Percentiles rank a stretch among this genome's conserved stretches.
These are phyloP conservation scores for Nerophis lumbriciformis DNA, from an alignment of 2,113 vertebrate genomes.

Conservation along the genomic window DNA sequence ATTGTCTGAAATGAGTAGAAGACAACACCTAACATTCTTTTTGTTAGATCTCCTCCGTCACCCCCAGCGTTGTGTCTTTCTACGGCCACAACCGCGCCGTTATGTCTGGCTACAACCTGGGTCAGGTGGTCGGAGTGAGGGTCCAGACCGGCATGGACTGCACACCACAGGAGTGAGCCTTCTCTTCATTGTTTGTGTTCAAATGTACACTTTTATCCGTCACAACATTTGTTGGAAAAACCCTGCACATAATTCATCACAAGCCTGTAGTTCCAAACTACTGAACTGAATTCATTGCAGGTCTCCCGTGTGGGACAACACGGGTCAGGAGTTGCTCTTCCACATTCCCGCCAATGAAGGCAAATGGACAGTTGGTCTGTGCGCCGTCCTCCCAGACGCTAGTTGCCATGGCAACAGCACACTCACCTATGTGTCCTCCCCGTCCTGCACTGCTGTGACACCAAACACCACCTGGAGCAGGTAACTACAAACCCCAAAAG, in stretches of 20 bases:
- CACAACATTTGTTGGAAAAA: too few species aligned
- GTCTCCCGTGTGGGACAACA: slow-evolving; percentile 47
- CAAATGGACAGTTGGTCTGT: slow-evolving; percentile 29
- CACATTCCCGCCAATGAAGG: slow-evolving; percentile 35
- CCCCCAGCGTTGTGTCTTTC: slow-evolving; percentile 75
- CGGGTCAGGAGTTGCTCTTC: slow-evolving; percentile 24
- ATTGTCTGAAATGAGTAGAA: neutral
- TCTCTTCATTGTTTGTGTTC: neutral
- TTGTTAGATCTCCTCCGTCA: slow-evolving; percentile 72
- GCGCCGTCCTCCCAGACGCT: slow-evolving; percentile 39
- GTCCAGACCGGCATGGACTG: slow-evolving; percentile 76
- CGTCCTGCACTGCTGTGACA: slow-evolving; percentile 26
- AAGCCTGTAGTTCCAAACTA: too few species aligned
- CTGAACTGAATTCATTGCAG: slow-evolving; percentile 19
- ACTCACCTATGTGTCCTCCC: slow-evolving; percentile 39
- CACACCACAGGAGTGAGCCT: slow-evolving; percentile 54
- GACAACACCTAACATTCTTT: slow-evolving; percentile 6
- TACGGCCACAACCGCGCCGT: slow-evolving; percentile 78
- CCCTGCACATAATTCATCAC: too few species aligned
- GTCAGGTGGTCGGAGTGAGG: slow-evolving; percentile 67
- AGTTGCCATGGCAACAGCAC: slow-evolving; percentile 30
- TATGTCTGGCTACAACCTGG: slow-evolving; percentile 80
- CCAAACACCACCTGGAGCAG: slow-evolving; percentile 49
- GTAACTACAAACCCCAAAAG: slow-evolving; percentile 8
- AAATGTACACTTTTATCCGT: too few species aligned